These are phyloP conservation scores for Rhagonycha fulva DNA, from an alignment of 2,888 invertebrate species.

Conservation along the genomic window DNA sequence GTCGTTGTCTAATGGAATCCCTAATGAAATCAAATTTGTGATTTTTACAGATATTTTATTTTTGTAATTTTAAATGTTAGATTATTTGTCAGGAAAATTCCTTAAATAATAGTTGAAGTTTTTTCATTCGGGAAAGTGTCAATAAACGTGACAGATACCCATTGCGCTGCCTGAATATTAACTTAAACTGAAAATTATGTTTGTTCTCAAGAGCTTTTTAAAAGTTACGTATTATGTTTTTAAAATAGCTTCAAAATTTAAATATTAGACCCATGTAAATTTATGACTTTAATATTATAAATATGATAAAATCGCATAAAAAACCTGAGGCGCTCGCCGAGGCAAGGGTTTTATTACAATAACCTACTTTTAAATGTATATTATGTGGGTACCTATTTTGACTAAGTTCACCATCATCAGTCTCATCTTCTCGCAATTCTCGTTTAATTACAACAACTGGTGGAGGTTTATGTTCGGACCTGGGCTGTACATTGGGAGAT, in stretches of 20 bases:
- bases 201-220: slow-evolving; percentile 3
- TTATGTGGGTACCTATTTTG: slow-evolving; percentile 47
- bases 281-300: neutral
- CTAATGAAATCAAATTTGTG: slow-evolving; percentile 6
- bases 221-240: slow-evolving; percentile 4
- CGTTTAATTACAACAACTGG: slow-evolving; percentile 91
- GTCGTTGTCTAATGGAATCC: slow-evolving; percentile 57
- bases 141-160: slow-evolving; percentile 27
- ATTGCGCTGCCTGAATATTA: slow-evolving; percentile 20
- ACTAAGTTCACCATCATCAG: slow-evolving; percentile 64
- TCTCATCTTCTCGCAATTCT: slow-evolving; percentile 83
- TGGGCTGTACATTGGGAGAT: slow-evolving; percentile 65
- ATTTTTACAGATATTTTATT: neutral
- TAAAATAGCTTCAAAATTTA: slow-evolving; percentile 4
- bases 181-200: slow-evolving; percentile 19
- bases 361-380: neutral
- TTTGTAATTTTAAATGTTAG: slow-evolving; percentile 8
- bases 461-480: slow-evolving; percentile 83
- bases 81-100: slow-evolving; percentile 13
- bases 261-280: neutral
- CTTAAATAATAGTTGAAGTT: slow-evolving; percentile 24
- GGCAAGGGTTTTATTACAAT: neutral
- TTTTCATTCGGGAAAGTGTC: slow-evolving; percentile 22
- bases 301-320: neutral
- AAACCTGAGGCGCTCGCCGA: neutral